Conservation (phyloP, 2,888 invertebrate species). For the Ethmia dodecea region DNA sequence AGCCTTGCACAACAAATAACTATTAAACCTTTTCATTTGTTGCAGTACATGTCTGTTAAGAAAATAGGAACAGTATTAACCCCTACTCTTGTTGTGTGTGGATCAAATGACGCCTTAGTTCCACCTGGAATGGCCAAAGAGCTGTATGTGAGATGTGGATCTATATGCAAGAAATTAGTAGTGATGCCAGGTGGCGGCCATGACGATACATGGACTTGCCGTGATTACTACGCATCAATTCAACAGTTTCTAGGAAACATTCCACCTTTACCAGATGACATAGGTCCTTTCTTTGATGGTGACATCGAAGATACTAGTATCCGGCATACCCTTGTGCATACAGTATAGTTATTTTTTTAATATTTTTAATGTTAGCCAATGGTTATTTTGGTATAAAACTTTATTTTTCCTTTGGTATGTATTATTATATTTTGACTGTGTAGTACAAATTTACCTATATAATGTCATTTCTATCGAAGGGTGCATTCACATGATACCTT, state of each 20-base stretch:
- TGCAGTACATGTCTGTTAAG: slow-evolving; percentile 83
- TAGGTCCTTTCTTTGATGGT: slow-evolving; percentile 44
- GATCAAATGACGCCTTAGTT: slow-evolving; percentile 90
- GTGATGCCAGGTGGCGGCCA: slow-evolving; percentile 91
- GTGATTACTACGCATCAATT: slow-evolving; percentile 83
- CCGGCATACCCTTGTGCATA: slow-evolving; percentile 40
- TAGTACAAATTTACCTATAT: too few species aligned
- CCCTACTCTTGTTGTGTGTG: slow-evolving; percentile 93
- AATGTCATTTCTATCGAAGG: too few species aligned
- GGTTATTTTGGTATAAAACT: too few species aligned
- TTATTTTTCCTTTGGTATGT: too few species aligned
- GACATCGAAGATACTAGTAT: slow-evolving; percentile 25
- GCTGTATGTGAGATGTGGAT: slow-evolving; percentile 85
- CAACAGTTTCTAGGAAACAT: slow-evolving; percentile 68
- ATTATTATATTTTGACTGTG: too few species aligned
- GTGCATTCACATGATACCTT: too few species aligned
- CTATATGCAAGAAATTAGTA: slow-evolving; percentile 85
- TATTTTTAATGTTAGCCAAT: too few species aligned
- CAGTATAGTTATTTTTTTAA: too few species aligned
- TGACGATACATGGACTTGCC: slow-evolving; percentile 95
- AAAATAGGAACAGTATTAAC: slow-evolving; percentile 86
- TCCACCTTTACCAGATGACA: slow-evolving; percentile 44
- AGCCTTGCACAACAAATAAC: too few species aligned
- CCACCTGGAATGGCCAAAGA: slow-evolving; percentile 94
- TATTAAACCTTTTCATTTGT: slow-evolving; percentile 29